Evolutionary conservation across 2,888 invertebrate species (phyloP).

Genomic region (Caenorhabditis becei): DNA sequence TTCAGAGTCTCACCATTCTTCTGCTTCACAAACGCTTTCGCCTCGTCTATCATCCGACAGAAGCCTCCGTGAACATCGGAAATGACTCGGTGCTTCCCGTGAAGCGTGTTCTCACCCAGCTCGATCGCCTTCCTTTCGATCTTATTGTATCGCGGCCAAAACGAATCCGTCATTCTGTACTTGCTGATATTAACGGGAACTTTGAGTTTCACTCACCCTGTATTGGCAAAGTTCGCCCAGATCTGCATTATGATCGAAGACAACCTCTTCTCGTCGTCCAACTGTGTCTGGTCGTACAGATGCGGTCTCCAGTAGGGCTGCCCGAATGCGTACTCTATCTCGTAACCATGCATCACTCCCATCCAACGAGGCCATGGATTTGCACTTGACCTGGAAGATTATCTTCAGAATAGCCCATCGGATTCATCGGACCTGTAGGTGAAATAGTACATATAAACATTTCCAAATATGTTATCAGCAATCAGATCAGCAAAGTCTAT

Average conservation of each 20-base stretch:
- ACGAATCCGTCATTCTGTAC: conserved; percentile 68
- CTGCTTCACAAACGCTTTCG: conserved; percentile 67
- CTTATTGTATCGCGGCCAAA: conserved; percentile 80
- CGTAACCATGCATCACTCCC: conserved; percentile 98
- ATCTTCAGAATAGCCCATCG: neutral
- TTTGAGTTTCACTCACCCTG: conserved; percentile 88
- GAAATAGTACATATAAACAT: conserved; percentile 81
- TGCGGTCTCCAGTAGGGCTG: conserved; percentile 92
- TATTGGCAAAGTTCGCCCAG: conserved; percentile 93
- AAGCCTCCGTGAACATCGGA: conserved; percentile 78
- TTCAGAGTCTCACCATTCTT: conserved; percentile 55
- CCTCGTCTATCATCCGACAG: conserved; percentile 79
- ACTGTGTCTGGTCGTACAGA: conserved; percentile 86
- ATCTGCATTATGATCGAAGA: conserved; percentile 93
- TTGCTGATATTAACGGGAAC: neutral
- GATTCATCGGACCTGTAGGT: conserved; percentile 77
- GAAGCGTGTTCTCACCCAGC: conserved; percentile 69
- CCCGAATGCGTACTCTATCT: conserved; percentile 97
- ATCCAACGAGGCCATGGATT: conserved; percentile 99
- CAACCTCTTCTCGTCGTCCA: conserved; percentile 83
- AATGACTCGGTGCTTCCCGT: conserved; percentile 72
- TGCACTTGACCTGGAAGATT: conserved; percentile 83
- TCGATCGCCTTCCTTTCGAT: conserved; percentile 78
- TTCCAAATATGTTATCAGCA: conserved; percentile 76
- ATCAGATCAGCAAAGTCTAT: conserved; percentile 80